Percentiles rank a stretch among this genome's conserved stretches.
These are phyloP conservation scores for Chloebia gouldiae DNA, from an alignment of 2,113 vertebrate genomes.

Conservation along the genomic window DNA sequence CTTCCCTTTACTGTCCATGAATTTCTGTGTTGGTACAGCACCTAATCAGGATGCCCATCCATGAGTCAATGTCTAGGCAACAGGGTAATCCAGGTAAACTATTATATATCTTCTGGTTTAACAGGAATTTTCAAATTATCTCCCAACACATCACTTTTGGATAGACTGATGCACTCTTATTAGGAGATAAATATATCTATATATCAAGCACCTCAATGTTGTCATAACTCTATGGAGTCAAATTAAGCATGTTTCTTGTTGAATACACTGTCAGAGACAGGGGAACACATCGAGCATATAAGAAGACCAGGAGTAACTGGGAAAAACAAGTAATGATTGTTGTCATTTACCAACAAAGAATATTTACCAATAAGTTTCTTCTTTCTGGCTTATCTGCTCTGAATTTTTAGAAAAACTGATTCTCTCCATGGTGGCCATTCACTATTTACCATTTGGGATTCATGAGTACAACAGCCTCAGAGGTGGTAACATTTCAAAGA, in stretches of 20 bases:
- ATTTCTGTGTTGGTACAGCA: neutral
- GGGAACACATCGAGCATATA: rapidly evolving
- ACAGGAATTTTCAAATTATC: neutral
- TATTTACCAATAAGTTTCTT: neutral
- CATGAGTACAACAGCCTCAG: rapidly evolving
- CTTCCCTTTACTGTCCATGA: neutral
- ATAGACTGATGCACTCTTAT: neutral
- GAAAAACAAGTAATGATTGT: neutral
- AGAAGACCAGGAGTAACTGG: neutral
- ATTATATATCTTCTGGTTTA: neutral
- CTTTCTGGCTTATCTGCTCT: neutral
- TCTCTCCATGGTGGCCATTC: neutral
- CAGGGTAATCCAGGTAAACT: neutral
- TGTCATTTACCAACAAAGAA: neutral
- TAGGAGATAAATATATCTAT: neutral
- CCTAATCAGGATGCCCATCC: rapidly evolving
- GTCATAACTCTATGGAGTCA: neutral
- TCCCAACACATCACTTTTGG: neutral
- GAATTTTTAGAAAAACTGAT: neutral
- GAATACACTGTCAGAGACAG: neutral
- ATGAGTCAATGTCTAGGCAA: neutral
- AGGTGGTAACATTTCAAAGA: neutral
- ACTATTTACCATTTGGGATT: neutral
- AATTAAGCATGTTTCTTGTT: neutral
- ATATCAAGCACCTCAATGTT: neutral